A percentile compares a stretch with the other conserved stretches of the same genome.
Conservation (phyloP, 2,113 vertebrate species). For the Fukomys damarensis region DNA sequence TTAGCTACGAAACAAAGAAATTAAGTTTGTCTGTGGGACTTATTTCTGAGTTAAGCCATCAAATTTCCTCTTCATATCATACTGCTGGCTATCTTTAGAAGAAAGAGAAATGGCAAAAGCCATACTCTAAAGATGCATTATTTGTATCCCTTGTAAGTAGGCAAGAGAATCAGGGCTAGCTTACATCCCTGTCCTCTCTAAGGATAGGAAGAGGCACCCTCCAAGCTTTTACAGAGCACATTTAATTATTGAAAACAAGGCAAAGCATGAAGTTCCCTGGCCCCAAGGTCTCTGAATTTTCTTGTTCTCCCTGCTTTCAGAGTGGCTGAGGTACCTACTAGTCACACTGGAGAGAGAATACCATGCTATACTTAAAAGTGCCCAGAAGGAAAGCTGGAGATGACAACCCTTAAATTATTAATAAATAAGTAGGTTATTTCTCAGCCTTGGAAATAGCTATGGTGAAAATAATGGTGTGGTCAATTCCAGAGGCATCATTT, state of each 20-base stretch:
- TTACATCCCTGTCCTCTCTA: background rate
- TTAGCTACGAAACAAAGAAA: slow-evolving; percentile 29
- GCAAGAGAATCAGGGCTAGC: background rate
- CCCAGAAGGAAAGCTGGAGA: slow-evolving; percentile 36
- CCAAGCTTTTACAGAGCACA: background rate
- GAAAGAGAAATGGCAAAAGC: slow-evolving; percentile 55
- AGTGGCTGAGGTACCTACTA: background rate
- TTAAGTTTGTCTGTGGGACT: background rate
- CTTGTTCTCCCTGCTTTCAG: background rate
- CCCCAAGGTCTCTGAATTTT: background rate
- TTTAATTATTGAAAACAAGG: slow-evolving; percentile 30
- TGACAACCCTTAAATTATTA: background rate
- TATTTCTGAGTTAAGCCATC: slow-evolving; percentile 10
- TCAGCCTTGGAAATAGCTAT: slow-evolving; percentile 32
- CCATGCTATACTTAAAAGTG: slow-evolving; percentile 14
- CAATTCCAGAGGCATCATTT: slow-evolving; percentile 48
- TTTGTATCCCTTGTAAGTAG: slow-evolving; percentile 17
- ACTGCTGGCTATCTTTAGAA: slow-evolving; percentile 28
- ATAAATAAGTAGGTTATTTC: slow-evolving; percentile 27
- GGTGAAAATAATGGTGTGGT: slow-evolving; percentile 21
- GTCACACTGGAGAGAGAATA: slow-evolving; percentile 38
- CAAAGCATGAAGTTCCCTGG: slow-evolving; percentile 4
- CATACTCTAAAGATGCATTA: background rate
- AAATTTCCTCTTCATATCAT: slow-evolving; percentile 24
- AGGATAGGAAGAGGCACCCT: slow-evolving; percentile 30